A percentile compares a stretch with the other conserved stretches of the same genome.
Conservation (phyloP, 2,888 invertebrate species). For the Catocala nupta region DNA sequence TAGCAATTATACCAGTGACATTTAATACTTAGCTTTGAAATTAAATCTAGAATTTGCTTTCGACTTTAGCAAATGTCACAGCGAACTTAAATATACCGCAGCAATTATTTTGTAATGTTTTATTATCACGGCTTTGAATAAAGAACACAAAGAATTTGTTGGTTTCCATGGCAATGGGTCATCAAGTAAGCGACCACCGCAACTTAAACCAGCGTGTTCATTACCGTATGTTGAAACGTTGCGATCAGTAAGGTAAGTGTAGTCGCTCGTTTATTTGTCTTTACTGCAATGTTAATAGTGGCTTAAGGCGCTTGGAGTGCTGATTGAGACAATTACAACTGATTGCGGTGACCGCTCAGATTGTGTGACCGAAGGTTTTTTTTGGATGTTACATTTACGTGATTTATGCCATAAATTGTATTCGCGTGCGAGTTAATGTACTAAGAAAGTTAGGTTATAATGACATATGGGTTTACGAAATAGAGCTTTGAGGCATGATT, state of each 20-base stretch:
- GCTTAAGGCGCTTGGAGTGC: conserved; percentile 69
- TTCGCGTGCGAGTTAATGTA: conserved; percentile 57
- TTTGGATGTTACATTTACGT: conserved; percentile 49
- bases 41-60: too few relatives aligned
- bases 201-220: conserved; percentile 37
- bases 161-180: conserved; percentile 22
- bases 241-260: conserved; percentile 48
- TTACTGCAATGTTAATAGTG: conserved; percentile 73
- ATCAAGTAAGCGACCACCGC: conserved; percentile 31
- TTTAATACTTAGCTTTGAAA: too few relatives aligned
- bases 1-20: too few relatives aligned
- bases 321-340: conserved; percentile 77
- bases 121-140: conserved; percentile 1
- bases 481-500: conserved; percentile 12
- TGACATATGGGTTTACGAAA: conserved; percentile 17
- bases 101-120: neutral
- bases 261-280: conserved; percentile 56
- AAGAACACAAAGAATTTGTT: conserved; percentile 7
- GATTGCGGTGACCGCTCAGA: conserved; percentile 76
- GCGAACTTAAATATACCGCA: neutral
- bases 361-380: conserved; percentile 55
- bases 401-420: conserved; percentile 70
- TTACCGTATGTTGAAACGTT: conserved; percentile 37
- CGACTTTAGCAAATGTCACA: neutral
- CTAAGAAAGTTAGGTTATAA: conserved; percentile 34